A percentile compares a stretch with the other conserved stretches of the same genome.
Conservation (phyloP, 2,888 invertebrate species). For the Conus canariensis region DNA sequence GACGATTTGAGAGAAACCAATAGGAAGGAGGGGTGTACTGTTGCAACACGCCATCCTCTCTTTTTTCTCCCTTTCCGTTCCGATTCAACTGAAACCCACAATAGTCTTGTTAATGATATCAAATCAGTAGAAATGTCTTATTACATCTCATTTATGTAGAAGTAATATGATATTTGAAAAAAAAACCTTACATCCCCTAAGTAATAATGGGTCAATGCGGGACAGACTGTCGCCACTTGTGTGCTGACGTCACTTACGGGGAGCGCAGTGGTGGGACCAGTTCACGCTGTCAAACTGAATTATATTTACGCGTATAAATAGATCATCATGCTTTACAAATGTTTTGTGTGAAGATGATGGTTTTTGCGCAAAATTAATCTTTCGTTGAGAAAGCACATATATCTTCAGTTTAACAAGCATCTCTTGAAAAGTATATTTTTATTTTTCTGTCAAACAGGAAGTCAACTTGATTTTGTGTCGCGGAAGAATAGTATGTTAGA, state of each 20-base stretch:
- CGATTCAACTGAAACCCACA: too few species aligned
- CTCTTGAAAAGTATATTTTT: not conserved
- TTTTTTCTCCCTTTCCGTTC: too few species aligned
- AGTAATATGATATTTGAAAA: not conserved
- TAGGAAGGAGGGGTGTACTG: not conserved
- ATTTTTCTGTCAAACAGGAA: constrained; percentile 42
- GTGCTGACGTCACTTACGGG: constrained; percentile 68
- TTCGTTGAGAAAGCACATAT: not conserved
- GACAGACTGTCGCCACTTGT: constrained; percentile 72
- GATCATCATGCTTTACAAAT: not conserved
- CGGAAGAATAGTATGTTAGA: constrained; percentile 45
- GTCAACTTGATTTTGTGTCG: constrained; percentile 41
- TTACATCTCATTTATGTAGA: not conserved
- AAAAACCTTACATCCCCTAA: constrained; percentile 29
- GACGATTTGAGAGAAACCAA: not conserved
- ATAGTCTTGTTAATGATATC: too few species aligned
- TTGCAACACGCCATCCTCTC: too few species aligned
- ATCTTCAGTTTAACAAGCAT: too few species aligned
- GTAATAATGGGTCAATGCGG: constrained; percentile 52
- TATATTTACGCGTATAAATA: constrained; percentile 38
- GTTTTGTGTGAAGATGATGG: not conserved
- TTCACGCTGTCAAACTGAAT: constrained; percentile 60
- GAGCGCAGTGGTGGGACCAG: constrained; percentile 65
- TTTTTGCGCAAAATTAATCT: not conserved
- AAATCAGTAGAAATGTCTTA: too few species aligned